Base-by-base conservation (phyloP, 2,113 vertebrate genomes). In the Rhinolophus sinicus region DNA sequence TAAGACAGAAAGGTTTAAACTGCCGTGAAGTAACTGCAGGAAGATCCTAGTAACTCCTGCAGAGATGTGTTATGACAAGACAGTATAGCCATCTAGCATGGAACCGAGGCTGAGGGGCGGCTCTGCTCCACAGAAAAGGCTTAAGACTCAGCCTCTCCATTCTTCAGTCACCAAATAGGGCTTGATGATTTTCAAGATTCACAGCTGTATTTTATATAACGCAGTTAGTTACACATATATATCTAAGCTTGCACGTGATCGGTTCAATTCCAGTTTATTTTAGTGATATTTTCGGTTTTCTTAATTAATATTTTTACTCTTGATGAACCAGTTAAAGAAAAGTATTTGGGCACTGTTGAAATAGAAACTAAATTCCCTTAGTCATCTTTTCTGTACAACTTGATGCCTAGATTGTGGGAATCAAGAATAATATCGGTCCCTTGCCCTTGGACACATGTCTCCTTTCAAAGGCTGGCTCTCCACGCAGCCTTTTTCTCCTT, bases 331-430 rank as follows among this genome's bases (percentile, higher is more conserved):
- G 52, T 72, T 87, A 77, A 93, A 93, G 88, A 92, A 93, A 50
- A 33, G 44, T n/a, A 76, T 84, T 62, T 88, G n/a, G 69, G n/a
- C 92, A 87, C 16, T 67, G 62, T 76, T 96, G 83, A 93, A 96
- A 97, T 75, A 86, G 97, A 97, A 95, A 86, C 69, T 93, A 64
- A 52, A n/a, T 83, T 70, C 58, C 38, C 67, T 90, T 86, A 83
- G 83, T 92, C 94, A 86, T 93, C 94, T 83, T 95, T 94, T 70
- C 77, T 47, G 54, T 69, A 67, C 95, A 89, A 9, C 56, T 77
- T 84, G 81, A 44, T 93, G 78, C 78, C 60, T 60, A 65, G 83
- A 92, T 44, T 77, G 91, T 89, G 52, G 78, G 83, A 92, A 70
- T 93, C 89, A 95, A 65, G 92, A 89, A 93, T 75, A 52, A 95